Evolutionary conservation across 2,888 invertebrate species (phyloP).

Genomic region (Dione juno): DNA sequence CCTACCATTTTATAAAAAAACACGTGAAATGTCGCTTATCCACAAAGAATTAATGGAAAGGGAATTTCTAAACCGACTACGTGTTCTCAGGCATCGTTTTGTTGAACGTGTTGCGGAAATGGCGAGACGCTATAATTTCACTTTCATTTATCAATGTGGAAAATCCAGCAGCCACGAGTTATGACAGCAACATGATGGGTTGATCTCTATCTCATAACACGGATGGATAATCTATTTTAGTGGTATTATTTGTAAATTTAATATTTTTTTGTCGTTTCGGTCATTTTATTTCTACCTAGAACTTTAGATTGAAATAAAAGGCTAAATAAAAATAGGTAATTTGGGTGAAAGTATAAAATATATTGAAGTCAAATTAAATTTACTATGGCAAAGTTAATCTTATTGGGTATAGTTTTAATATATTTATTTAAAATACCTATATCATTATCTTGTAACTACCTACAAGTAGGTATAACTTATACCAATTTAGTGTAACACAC

Average conservation of each 20-base stretch:
- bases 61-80: constrained; percentile 51
- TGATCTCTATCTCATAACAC: constrained; percentile 18
- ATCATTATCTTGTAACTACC: neutral
- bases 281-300: neutral
- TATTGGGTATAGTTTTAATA: neutral
- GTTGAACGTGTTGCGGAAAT: constrained; percentile 62
- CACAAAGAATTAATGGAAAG: constrained; percentile 28
- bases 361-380: neutral
- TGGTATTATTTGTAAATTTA: neutral
- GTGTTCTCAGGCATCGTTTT: constrained; percentile 52
- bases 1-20: constrained; percentile 5
- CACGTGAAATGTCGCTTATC: constrained; percentile 14
- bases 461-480: neutral
- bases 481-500: neutral
- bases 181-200: constrained; percentile 28
- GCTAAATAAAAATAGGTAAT: neutral
- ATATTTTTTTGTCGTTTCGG: neutral
- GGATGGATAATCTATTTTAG: neutral
- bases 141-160: constrained; percentile 72
- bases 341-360: neutral
- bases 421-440: neutral
- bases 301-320: neutral
- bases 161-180: constrained; percentile 54
- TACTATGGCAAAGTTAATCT: neutral
- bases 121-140: constrained; percentile 60